Evolutionary conservation across 2,113 vertebrate species (phyloP).

Genomic region (Megaceryle maxima): DNA sequence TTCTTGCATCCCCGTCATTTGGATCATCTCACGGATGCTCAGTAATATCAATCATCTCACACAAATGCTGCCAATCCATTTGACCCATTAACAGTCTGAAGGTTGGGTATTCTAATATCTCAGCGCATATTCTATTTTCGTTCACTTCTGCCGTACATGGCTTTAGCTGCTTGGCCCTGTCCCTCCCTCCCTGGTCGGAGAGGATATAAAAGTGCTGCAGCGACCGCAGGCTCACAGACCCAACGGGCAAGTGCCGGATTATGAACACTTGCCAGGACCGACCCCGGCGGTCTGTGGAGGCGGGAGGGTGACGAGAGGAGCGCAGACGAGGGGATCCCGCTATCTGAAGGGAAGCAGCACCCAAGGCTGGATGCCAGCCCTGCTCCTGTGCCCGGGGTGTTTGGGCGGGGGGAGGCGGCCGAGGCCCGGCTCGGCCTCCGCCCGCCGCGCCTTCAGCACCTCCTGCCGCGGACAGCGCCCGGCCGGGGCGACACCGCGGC

Average conservation of each 20-base stretch:
- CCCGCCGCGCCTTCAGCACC: background rate
- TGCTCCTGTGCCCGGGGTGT: background rate
- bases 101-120: background rate
- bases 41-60: background rate
- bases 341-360: background rate
- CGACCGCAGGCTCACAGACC: background rate
- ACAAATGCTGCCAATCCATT: fast-evolving
- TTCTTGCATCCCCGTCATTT: background rate
- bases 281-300: background rate
- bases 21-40: background rate
- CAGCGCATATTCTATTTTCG: background rate
- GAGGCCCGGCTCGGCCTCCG: background rate
- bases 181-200: background rate
- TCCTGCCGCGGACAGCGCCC: slow-evolving; percentile 39
- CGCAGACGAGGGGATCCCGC: background rate
- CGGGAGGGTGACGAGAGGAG: background rate
- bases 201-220: slow-evolving; percentile 8
- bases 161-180: background rate
- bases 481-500: background rate
- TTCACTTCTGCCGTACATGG: background rate
- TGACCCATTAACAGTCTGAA: background rate
- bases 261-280: background rate
- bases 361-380: background rate
- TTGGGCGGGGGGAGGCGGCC: no score
- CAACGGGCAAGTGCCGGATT: background rate